These are phyloP conservation scores for Aurelia coerulea DNA, from an alignment of 30 jellyfish, hydroid and myxozoan genomes.

Conservation along the genomic window DNA sequence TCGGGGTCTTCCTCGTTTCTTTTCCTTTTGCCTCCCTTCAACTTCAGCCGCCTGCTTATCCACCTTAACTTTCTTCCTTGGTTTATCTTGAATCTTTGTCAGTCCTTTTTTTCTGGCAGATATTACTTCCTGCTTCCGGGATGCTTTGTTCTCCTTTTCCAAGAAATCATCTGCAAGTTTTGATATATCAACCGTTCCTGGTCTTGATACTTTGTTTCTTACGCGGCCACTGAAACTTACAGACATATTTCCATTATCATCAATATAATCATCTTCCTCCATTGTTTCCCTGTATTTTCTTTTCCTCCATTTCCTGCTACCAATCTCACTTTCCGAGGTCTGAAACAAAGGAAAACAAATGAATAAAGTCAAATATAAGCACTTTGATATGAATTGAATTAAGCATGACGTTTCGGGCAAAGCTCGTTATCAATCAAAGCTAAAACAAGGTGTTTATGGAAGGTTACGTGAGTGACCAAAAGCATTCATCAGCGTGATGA, in stretches of 20 bases:
- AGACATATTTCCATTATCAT: slow-evolving; percentile 7
- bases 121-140: no score
- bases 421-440: no score
- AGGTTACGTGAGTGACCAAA: no score
- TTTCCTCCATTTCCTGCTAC: not conserved
- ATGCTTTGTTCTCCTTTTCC: not conserved
- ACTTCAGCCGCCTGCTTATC: not conserved
- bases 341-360: no score
- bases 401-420: no score
- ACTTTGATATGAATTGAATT: no score
- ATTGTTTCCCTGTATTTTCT: not conserved
- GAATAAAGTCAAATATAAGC: no score
- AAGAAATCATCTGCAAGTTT: slow-evolving; percentile 44
- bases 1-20: slow-evolving; percentile 61
- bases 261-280: not conserved
- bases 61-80: not conserved
- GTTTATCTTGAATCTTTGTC: not conserved
- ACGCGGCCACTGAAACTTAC: slow-evolving; percentile 63
- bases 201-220: slow-evolving; percentile 57
- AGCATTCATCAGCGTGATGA: no score
- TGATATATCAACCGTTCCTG: slow-evolving; percentile 71
- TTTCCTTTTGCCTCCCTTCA: not conserved
- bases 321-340: not conserved
- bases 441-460: no score
- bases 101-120: not conserved